Conservation (phyloP, 2,888 invertebrate species). For the Abscondita cerata region DNA sequence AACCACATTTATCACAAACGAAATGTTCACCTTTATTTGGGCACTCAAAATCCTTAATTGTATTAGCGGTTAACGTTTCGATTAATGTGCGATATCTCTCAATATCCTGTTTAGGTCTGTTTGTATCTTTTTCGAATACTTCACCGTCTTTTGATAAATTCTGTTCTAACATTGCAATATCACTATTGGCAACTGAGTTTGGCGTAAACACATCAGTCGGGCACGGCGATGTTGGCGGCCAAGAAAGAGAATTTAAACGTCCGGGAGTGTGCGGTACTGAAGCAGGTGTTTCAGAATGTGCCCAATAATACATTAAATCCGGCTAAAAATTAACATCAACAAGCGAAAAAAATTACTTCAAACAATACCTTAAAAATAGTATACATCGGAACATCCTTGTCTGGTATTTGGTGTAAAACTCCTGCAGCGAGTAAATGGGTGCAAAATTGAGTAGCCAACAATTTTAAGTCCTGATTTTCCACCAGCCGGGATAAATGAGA, state of each 20-base stretch:
- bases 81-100: constrained; percentile 66
- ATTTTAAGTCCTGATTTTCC: constrained; percentile 75
- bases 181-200: constrained; percentile 39
- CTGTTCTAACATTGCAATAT: not conserved
- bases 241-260: constrained; percentile 72
- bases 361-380: constrained; percentile 76
- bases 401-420: constrained; percentile 80
- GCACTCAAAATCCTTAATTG: constrained; percentile 62
- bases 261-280: constrained; percentile 76
- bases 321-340: constrained; percentile 66
- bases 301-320: constrained; percentile 91
- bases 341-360: not conserved
- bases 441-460: constrained; percentile 83
- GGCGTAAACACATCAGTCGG: constrained; percentile 42
- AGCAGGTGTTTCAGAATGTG: constrained; percentile 76
- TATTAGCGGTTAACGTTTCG: constrained; percentile 62
- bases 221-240: constrained; percentile 69
- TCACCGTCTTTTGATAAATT: constrained; percentile 50
- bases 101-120: constrained; percentile 63
- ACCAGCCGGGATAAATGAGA: constrained; percentile 69
- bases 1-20: constrained; percentile 47
- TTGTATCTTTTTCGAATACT: constrained; percentile 60
- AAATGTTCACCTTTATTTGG: constrained; percentile 52
- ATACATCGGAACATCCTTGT: constrained; percentile 73
- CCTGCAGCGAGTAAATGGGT: constrained; percentile 88